Evolutionary conservation across 2,113 vertebrate species (phyloP).

Genomic region (Dasyurus viverrinus): DNA sequence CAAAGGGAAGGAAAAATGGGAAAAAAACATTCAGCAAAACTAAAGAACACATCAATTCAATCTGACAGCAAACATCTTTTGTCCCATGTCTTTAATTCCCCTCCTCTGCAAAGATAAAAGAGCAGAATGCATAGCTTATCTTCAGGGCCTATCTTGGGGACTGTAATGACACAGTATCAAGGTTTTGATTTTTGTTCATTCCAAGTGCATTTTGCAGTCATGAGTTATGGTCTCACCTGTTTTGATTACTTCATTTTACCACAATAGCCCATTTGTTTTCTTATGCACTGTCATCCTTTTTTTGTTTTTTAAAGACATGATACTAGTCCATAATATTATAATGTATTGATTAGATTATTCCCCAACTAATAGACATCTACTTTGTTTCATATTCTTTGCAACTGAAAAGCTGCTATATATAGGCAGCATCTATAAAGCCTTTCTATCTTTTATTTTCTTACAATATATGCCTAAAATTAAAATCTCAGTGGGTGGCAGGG

Average conservation of each 20-base stretch:
- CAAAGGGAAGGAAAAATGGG: not conserved
- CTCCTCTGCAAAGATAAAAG: not conserved
- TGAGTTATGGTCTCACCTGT: not conserved
- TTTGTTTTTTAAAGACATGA: not conserved
- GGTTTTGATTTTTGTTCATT: not conserved
- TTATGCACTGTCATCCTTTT: not conserved
- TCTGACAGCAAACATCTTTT: not conserved
- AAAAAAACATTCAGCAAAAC: not conserved
- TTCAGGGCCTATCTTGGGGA: not conserved
- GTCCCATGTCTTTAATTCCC: not conserved
- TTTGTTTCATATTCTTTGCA: not conserved
- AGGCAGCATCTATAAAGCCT: not conserved
- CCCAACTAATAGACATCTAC: not conserved
- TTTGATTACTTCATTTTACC: not conserved
- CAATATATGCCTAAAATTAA: not conserved
- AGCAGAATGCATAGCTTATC: not conserved
- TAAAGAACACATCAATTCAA: not conserved
- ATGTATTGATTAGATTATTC: not conserved
- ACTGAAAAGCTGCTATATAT: not conserved
- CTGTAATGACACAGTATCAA: not conserved
- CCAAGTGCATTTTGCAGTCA: not conserved
- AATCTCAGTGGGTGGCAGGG: not conserved
- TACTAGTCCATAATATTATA: not conserved
- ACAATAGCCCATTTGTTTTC: not conserved
- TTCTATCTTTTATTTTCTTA: not conserved